Evolutionary conservation across 2,888 invertebrate species (phyloP), one percentile per base, ranked within the genome.

Genomic region (Nymphalis c-album): DNA sequence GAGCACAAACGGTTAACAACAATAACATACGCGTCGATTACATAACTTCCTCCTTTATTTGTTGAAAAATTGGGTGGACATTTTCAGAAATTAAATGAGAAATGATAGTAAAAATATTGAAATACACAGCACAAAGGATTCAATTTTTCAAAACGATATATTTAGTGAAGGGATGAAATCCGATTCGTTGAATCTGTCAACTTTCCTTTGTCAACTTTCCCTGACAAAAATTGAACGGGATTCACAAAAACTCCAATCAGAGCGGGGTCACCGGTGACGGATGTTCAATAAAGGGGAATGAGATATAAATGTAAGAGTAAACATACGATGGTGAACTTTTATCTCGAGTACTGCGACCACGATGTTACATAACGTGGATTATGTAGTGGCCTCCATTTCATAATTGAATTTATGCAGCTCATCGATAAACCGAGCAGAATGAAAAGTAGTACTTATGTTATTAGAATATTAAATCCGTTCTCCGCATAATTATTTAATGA

Each of bases 221-320:
- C 31, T 60, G 31, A 51, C 16, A 45, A 10, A 22, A 45, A 53
- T 31, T 53, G 63, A 48, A 18, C 20, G 53, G 13, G 61, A 59
- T 58, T 50, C 63, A 22, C 60, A 18, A 55, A 77, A 77, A 75
- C 68, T 79, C 73, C 76, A 80, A 81, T 84, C 78, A 78, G 69
- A 69, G 66, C 68, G 57, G 74, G 70, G 71, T 71, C 76, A 75
- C 75, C 68, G 69, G 70, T 63, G 70, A 65, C 69, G 67, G 77
- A 75, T 76, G 77, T 74, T 72, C 76, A 75, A 75, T 81, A 74
- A 74, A 73, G 75, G 73, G 76, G 77, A 82, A 81, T 79, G 77
- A 77, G 76, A 77, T 79, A 80, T 80, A 82, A 83, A 84, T 79
- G 78, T 74, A 75, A 79, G 80, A 82, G 78, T 80, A 82, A 83